Base-by-base conservation (phyloP, 2,113 vertebrate species). In the Astatoreochromis straeleni region DNA sequence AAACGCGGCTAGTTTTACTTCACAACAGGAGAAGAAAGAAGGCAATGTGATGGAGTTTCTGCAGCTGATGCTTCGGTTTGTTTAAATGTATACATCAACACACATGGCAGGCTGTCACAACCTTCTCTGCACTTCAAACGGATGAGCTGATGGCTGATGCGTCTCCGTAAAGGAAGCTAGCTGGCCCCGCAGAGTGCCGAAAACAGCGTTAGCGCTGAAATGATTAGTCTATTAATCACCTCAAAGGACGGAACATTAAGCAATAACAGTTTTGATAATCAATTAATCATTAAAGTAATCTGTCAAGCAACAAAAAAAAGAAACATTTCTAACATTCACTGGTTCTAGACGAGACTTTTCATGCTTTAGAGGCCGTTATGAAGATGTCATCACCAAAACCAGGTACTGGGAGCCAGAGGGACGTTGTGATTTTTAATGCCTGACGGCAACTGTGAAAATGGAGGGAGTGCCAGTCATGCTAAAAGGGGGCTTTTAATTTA, bases 31-130 rank as follows among this genome's bases (percentile, higher is more conserved):
- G 80, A 55, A 54, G 55, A 79, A 65, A 58, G 16, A 68, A 70
- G 79, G 54, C 14, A 29, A 31, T 81, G 13, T 60, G 82, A 85
- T 33, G 82, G 29, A 11, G 54, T 84, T 75, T 49, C 54, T 63
- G 75, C 53, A 54, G 87, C 88, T 81, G 87, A 85, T 87, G 75
- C 88, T 92, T 90, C 73, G 58, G 82, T 89, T 82, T 90, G 84
- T 91, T 93, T 92, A 84, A 89, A 85, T 24, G 21, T 81, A 81
- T 58, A 83, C 75, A 54, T n/a, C 68, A 42, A 49, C 88, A 19
- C 82, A 85, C 65, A 33, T 9, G 24, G 60, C 10, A 47, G 78
- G 83, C 35, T 80, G 85, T 91, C 85, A 58, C 54, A 83, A 81
- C 85, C 85, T 68, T 87, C 73, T 29, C 45, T 73, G 58, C 83